Evolutionary conservation across 1,140 invertebrate genomes (phyloP), one percentile per base, ranked within the genome.

Genomic region (Leguminivora glycinivorella): DNA sequence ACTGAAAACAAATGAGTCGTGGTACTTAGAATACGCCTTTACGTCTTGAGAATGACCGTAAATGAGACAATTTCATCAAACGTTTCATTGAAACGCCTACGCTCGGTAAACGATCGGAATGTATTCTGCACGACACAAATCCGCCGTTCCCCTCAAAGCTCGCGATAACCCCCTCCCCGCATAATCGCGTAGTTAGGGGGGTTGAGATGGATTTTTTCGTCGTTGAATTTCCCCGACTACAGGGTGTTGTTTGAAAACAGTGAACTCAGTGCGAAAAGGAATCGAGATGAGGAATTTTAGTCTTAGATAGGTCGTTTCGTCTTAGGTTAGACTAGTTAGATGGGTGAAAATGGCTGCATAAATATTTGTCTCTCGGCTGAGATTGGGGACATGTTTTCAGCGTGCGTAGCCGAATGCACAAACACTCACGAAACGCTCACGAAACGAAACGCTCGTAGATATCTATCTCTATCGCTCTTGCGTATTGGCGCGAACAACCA

Each of bases 111-210:
- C 17, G 17, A 52, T 19, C 7, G 12, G 5, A 52, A 52, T 19
- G 43, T 7, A 1, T 5, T 19, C 43, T 52, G 43, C 43, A 29
- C 58, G 58, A 63, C 58, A 63, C 31, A 63, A 63, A 63, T 63
- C 56, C 58, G 58, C n/a, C 26, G 12, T 63, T 31, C 58, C 58
- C 25, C 22, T 63, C 58, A 63, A 63, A 63, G 58, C 58, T 58
- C 56, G 58, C 58, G 58, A 63, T 63, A 63, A 63, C 58, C 58
- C 56, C 25, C 58, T 63, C 58, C 58, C 58, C 58, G 25, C 56
- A 63, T 63, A 31, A 63, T 63, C 58, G 58, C 58, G 58, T 63
- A 63, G 58, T 63, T 29, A 63, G 25, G 58, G 58, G 58, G 25
- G 58, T 6, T 17, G 58, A 31, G 58, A 63, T 63, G 58, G 58